Conservation (phyloP, 2,113 vertebrate species). For the Daphoenositta chrysoptera region DNA sequence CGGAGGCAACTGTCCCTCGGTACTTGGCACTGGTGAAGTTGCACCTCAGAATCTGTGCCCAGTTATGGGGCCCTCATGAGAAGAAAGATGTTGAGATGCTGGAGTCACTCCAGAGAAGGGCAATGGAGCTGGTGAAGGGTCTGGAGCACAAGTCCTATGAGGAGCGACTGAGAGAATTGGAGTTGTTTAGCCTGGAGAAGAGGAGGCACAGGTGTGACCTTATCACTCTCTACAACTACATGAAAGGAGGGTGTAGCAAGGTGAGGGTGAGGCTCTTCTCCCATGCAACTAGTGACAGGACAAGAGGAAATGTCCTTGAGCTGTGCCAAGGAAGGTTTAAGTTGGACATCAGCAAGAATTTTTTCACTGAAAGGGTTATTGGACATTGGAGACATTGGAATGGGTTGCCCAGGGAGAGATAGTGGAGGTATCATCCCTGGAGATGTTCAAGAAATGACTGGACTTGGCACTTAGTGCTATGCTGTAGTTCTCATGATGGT, state of each 20-base stretch:
- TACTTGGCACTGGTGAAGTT: neutral
- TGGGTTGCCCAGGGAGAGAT: neutral
- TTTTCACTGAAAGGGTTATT: neutral
- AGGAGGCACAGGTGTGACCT: no score
- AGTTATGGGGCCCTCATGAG: neutral
- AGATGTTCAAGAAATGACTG: rapidly evolving
- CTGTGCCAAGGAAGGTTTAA: neutral
- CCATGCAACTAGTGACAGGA: rapidly evolving
- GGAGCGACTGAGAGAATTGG: neutral
- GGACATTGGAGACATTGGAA: neutral
- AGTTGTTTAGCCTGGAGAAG: neutral
- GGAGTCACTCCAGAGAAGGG: neutral
- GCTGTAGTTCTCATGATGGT: neutral
- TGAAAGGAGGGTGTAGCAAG: neutral
- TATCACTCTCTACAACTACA: no score
- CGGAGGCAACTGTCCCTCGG: neutral
- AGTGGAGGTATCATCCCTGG: neutral
- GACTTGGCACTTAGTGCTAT: neutral
- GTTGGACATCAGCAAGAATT: neutral
- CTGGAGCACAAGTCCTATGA: neutral
- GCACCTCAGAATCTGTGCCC: neutral
- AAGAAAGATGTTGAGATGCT: neutral
- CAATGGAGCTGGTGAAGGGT: neutral
- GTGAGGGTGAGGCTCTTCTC: neutral
- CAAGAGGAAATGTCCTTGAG: neutral